These are phyloP conservation scores for Alethe castanea DNA, from an alignment of 2,113 vertebrate species.

Conservation along the genomic window DNA sequence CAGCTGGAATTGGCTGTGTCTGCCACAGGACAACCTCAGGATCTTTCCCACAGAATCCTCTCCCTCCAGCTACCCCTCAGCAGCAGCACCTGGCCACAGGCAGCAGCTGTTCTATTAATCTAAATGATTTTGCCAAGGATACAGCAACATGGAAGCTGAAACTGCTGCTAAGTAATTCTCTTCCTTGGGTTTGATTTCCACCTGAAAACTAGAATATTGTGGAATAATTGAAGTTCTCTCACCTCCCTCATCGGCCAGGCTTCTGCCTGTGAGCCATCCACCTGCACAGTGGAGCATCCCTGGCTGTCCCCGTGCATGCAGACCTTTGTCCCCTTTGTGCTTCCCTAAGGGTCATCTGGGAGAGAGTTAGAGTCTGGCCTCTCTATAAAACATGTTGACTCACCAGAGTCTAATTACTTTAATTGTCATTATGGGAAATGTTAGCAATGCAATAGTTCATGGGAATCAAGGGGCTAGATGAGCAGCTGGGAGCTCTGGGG, in stretches of 20 bases:
- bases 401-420: neutral
- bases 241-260: neutral
- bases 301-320: neutral
- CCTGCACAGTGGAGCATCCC: accelerated
- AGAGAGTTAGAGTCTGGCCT: neutral
- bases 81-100: neutral
- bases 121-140: neutral
- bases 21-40: neutral
- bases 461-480: accelerated
- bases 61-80: accelerated
- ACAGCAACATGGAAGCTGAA: neutral
- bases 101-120: neutral
- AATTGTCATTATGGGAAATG: neutral
- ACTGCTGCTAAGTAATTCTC: neutral
- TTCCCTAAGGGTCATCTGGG: neutral
- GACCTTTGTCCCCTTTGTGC: neutral
- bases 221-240: neutral
- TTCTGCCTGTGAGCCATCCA: neutral
- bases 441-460: neutral
- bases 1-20: neutral
- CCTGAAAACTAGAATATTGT: neutral
- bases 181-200: neutral
- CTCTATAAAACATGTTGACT: neutral
- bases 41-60: neutral
- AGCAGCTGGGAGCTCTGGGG: neutral